Percentiles rank a stretch among this genome's conserved stretches.
Evolutionary conservation across 2,888 invertebrate genomes (phyloP).

Genomic region (Epinotia bilunana): DNA sequence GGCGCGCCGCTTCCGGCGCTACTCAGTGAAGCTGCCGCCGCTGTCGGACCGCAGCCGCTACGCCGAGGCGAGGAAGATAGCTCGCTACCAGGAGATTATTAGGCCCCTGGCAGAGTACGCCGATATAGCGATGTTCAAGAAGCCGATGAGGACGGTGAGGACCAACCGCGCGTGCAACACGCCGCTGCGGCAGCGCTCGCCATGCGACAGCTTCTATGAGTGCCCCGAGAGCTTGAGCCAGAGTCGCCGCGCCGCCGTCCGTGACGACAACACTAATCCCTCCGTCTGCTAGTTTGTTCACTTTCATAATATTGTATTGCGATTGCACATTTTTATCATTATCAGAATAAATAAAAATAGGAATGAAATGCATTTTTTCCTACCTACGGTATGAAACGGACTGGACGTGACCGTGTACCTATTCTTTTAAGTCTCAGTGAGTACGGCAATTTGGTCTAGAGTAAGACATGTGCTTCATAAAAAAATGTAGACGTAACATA

Average conservation of each 20-base stretch:
- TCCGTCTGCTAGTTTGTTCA: constrained; percentile 18
- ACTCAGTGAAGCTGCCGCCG: constrained; percentile 42
- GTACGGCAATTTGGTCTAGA: too few relatives aligned
- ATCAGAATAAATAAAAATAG: not conserved
- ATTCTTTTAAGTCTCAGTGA: too few relatives aligned
- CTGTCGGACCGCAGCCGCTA: not conserved
- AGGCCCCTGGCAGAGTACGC: constrained; percentile 65
- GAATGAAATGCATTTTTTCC: not conserved
- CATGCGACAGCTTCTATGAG: constrained; percentile 49
- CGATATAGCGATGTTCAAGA: constrained; percentile 61
- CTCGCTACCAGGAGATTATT: constrained; percentile 73
- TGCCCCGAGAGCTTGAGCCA: constrained; percentile 33
- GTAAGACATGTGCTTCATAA: too few relatives aligned
- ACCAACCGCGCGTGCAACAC: constrained; percentile 75
- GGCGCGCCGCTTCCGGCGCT: constrained; percentile 30
- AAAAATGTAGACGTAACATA: too few relatives aligned
- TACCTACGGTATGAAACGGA: not conserved
- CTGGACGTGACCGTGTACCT: not conserved
- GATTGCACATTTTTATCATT: not conserved
- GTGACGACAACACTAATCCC: constrained; percentile 2
- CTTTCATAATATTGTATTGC: not conserved
- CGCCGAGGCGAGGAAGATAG: constrained; percentile 61
- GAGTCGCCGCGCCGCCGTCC: constrained; percentile 33
- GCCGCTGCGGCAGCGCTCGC: constrained; percentile 56
- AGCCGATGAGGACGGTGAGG: constrained; percentile 60